Evolutionary conservation across 2,888 invertebrate species (phyloP), one percentile per base, ranked within the genome.

Genomic region (Tillus elongatus): DNA sequence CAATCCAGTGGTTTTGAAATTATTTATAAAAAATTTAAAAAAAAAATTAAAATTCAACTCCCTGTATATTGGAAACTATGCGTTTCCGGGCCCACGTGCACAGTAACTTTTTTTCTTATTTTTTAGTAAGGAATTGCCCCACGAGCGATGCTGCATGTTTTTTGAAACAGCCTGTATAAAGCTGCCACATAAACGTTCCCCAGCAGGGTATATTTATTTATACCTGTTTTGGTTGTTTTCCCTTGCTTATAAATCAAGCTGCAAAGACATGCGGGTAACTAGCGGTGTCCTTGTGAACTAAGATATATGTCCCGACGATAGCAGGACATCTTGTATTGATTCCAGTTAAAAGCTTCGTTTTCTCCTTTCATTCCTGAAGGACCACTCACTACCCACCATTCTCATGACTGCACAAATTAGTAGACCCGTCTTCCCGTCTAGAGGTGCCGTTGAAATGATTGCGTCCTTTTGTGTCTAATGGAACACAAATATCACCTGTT

Each of bases 281-380:
- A 56, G 58, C 53, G 52, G 53, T 56, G 58, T 55, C 58, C 58
- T 59, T 55, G 54, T 53, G 48, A 48, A 54, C 53, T 51, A 58
- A 62, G 61, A 62, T 61, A 60, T 59, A 62, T 60, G 60, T 19
- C n/a, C 24, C 6, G 24, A 19, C 6, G 24, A 19, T 6, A 6
- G n/a, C 24, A 19, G 24, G 40, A 50, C 50, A 56, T 58, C 56
- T 60, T 57, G 57, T 61, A 61, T 63, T 59, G 62, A 62, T 62
- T 62, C 58, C 52, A 51, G 57, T 59, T 60, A 62, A 64, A 63
- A 62, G 63, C 62, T 53, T 54, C 52, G 51, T 51, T 52, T 53
- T 50, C 50, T 42, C 47, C 50, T 52, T 52, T 51, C 43, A 46
- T 48, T 52, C 50, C 47, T 53, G 53, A 50, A 51, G 47, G 44